Evolutionary conservation across 2,797 vertebrate genomes (phyloP).

Genomic region (Gephyroberyx darwinii): DNA sequence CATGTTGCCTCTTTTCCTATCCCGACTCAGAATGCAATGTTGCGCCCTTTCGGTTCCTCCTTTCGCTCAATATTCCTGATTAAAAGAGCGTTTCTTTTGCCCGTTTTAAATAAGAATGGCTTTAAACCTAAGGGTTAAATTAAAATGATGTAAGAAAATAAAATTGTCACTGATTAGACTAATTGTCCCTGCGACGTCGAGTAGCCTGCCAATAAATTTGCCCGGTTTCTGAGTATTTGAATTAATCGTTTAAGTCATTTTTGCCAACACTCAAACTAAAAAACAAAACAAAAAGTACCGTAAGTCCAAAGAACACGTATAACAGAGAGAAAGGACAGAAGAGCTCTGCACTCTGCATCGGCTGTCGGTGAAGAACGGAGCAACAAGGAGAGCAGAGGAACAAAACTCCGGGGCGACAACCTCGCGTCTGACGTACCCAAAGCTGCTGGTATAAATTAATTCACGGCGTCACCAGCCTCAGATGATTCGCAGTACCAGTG

Average conservation of each 20-base stretch:
- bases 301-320: slow-evolving; percentile 23
- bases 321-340: neutral
- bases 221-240: neutral
- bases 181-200: neutral
- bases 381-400: slow-evolving; percentile 52
- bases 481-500: slow-evolving; percentile 77
- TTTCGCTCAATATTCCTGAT: neutral
- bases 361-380: slow-evolving; percentile 58
- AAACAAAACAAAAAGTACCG: slow-evolving; percentile 4
- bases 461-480: slow-evolving; percentile 80
- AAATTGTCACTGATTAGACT: too few relatives aligned
- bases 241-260: neutral
- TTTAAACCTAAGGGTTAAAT: neutral
- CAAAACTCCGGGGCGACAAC: slow-evolving; percentile 75
- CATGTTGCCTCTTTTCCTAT: slow-evolving; percentile 11
- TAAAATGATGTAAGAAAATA: neutral
- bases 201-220: neutral
- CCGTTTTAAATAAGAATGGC: neutral
- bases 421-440: slow-evolving; percentile 82
- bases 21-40: neutral
- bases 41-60: neutral
- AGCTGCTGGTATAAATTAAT: slow-evolving; percentile 83
- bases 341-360: slow-evolving; percentile 26
- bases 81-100: neutral
- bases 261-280: neutral